Evolutionary conservation across 2,113 vertebrate species (phyloP).

Genomic region (Narcine bancroftii): DNA sequence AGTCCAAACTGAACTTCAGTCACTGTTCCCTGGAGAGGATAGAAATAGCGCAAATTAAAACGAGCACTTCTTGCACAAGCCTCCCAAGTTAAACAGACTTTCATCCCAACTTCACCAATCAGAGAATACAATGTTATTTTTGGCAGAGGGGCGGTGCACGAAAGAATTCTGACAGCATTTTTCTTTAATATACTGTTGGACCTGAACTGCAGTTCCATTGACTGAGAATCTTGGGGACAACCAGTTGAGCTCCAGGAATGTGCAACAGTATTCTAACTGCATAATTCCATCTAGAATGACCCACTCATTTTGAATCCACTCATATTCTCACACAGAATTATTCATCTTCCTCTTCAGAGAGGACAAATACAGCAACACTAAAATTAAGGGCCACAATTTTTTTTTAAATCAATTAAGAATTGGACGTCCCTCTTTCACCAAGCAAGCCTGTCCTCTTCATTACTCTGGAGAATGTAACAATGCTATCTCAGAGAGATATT

Average conservation of each 20-base stretch:
- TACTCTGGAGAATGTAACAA: not conserved
- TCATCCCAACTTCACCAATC: not conserved
- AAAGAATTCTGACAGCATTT: not conserved
- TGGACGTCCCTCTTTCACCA: not conserved
- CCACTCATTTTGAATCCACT: not conserved
- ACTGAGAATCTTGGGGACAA: not conserved
- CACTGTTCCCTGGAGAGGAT: slow-evolving; percentile 63
- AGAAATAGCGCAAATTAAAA: slow-evolving; percentile 41
- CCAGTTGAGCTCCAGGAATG: not conserved
- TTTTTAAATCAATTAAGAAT: not conserved
- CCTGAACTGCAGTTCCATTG: not conserved
- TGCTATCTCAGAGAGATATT: too few species aligned
- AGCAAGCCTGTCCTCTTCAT: not conserved
- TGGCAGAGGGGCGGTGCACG: not conserved
- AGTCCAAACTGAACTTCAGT: slow-evolving; percentile 91
- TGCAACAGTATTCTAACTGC: not conserved
- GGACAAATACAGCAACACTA: too few species aligned
- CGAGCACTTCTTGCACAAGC: slow-evolving; percentile 41
- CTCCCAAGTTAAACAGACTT: slow-evolving; percentile 45
- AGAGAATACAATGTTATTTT: not conserved
- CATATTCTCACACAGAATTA: not conserved
- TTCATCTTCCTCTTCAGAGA: not conserved
- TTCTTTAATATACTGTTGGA: not conserved
- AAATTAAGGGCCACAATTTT: not conserved
- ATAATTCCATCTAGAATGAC: not conserved